A percentile compares a stretch with the other conserved stretches of the same genome.
These are phyloP conservation scores for Atta colombica DNA, from an alignment of 1,140 invertebrate genomes.

Conservation along the genomic window DNA sequence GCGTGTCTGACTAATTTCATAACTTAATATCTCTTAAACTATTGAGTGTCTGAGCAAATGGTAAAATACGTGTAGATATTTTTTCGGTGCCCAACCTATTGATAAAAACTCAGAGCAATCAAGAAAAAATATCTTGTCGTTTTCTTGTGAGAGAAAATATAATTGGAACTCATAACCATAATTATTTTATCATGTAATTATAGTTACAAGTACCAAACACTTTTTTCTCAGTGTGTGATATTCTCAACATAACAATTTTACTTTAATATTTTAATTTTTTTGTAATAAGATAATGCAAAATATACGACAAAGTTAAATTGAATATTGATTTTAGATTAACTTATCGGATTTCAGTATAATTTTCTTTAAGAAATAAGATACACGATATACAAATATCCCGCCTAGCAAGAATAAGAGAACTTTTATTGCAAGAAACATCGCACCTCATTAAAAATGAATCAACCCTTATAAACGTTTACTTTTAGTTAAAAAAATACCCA, in stretches of 20 bases:
- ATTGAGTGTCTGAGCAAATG: too few species aligned
- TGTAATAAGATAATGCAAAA: not conserved
- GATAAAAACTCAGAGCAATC: too few species aligned
- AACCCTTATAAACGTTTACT: not conserved
- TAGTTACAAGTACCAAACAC: too few species aligned
- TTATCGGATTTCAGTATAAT: not conserved
- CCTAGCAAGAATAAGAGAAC: not conserved
- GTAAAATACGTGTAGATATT: too few species aligned
- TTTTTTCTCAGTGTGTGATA: not conserved
- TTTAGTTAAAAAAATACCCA: not conserved
- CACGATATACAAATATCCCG: not conserved
- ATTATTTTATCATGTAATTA: too few species aligned
- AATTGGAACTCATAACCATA: too few species aligned
- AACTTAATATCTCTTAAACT: too few species aligned
- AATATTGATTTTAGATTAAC: conserved; percentile 26
- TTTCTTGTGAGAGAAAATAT: too few species aligned
- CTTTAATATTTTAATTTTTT: too few species aligned
- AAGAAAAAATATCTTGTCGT: too few species aligned
- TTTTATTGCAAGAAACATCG: not conserved
- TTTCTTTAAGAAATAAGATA: not conserved
- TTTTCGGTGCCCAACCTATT: too few species aligned
- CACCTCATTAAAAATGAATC: not conserved
- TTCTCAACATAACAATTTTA: not conserved
- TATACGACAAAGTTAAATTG: conserved; percentile 12
- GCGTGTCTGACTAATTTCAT: too few species aligned